A percentile compares a stretch with the other conserved stretches of the same genome.
Conservation (phyloP, 1,140 invertebrate species). For the Drosophila ironensis region DNA sequence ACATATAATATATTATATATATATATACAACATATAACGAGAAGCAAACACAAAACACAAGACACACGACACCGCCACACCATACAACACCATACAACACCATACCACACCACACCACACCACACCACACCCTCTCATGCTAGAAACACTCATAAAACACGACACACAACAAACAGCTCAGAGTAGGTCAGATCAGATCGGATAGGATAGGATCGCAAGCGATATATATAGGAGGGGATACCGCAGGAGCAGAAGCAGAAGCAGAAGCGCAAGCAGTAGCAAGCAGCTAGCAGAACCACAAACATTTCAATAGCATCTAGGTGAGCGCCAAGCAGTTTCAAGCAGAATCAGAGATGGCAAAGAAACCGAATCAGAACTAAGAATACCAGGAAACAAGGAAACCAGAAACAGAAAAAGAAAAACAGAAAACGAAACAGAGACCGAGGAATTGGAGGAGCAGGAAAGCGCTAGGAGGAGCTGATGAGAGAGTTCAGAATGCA, state of each 20-base stretch:
- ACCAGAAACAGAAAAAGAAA: constrained; percentile 14
- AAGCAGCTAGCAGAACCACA: constrained; percentile 30
- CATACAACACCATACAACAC: constrained; percentile 21
- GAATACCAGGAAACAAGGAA: no score
- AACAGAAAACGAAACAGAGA: no score
- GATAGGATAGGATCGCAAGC: no score
- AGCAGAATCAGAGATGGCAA: constrained; percentile 14
- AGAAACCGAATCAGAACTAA: constrained; percentile 25
- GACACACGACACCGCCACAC: constrained; percentile 25
- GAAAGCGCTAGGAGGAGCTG: constrained; percentile 30
- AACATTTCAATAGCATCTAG: constrained; percentile 48
- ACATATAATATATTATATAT: constrained; percentile 78
- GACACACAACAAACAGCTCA: constrained; percentile 12
- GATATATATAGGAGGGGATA: no score
- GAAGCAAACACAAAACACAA: constrained; percentile 40
- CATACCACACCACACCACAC: constrained; percentile 10
- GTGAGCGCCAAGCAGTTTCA: constrained; percentile 42
- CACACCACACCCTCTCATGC: constrained; percentile 1
- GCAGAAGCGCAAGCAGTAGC: constrained; percentile 41
- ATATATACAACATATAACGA: constrained; percentile 67
- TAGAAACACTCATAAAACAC: constrained; percentile 21
- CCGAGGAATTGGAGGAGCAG: no score
- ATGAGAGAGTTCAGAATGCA: constrained; percentile 44
- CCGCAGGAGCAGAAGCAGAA: constrained; percentile 23
- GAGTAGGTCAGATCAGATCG: constrained; percentile 29